Evolutionary conservation across 1,140 invertebrate species (phyloP).

Genomic region (Drosophila guanche): DNA sequence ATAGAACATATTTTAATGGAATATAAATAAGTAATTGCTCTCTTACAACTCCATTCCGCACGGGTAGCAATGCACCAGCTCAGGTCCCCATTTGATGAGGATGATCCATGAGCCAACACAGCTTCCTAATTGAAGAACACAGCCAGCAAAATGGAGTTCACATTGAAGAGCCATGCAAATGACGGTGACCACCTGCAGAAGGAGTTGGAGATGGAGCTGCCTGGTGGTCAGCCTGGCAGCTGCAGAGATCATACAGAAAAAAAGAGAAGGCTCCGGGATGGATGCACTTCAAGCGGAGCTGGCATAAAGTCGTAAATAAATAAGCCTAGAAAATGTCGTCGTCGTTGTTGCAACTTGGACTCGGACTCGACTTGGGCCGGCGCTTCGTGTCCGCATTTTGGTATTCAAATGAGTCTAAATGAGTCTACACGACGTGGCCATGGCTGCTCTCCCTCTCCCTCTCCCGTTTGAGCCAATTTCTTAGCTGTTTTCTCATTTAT

Average conservation of each 20-base stretch:
- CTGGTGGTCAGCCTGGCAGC: slow-evolving; percentile 40
- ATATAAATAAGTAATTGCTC: no score
- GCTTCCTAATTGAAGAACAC: slow-evolving; percentile 37
- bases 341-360: slow-evolving; percentile 26
- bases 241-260: slow-evolving; percentile 41
- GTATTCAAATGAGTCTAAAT: slow-evolving; percentile 76
- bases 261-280: slow-evolving; percentile 12
- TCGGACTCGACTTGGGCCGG: slow-evolving; percentile 34
- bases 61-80: not conserved
- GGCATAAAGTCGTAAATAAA: slow-evolving; percentile 67
- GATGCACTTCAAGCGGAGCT: slow-evolving; percentile 38
- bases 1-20: no score
- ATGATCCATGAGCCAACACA: not conserved
- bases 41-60: not conserved
- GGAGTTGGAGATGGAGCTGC: slow-evolving; percentile 4
- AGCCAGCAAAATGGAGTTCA: slow-evolving; percentile 22
- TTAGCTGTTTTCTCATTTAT: slow-evolving; percentile 31
- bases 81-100: no score
- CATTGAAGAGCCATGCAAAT: slow-evolving; percentile 43
- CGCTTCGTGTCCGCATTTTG: slow-evolving; percentile 65
- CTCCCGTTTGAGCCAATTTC: slow-evolving; percentile 27
- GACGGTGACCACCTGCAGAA: slow-evolving; percentile 37
- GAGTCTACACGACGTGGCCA: slow-evolving; percentile 61
- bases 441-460: slow-evolving; percentile 12
- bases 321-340: slow-evolving; percentile 62